Percentiles rank a stretch among this genome's conserved stretches.
Evolutionary conservation across 2,797 vertebrate genomes (phyloP).

Genomic region (Enteromius fasciolatus): DNA sequence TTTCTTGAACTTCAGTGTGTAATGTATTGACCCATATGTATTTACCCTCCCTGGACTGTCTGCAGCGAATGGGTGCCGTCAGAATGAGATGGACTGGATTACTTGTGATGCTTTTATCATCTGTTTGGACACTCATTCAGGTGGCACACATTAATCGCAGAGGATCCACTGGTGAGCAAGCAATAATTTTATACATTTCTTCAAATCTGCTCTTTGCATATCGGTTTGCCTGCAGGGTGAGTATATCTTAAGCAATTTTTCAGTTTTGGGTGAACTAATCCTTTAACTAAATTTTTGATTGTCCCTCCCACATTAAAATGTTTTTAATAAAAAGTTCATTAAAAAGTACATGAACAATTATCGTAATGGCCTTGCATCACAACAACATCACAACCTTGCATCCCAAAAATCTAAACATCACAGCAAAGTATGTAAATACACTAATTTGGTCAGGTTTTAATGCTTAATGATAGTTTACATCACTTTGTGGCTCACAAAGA

Average conservation of each 20-base stretch:
- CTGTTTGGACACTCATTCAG: neutral
- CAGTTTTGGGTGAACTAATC: neutral
- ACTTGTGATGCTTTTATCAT: neutral
- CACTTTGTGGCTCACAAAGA: neutral
- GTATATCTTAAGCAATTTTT: neutral
- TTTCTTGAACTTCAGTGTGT: neutral
- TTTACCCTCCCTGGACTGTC: neutral
- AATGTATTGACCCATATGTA: neutral
- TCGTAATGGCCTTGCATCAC: neutral
- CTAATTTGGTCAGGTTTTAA: neutral
- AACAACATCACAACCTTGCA: too few relatives aligned
- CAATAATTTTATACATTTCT: neutral
- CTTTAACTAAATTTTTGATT: neutral
- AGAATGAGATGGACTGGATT: neutral
- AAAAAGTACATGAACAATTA: neutral
- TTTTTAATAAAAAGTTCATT: neutral
- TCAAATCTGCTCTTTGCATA: neutral
- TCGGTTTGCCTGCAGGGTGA: neutral
- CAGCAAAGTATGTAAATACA: neutral
- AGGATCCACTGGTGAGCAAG: neutral
- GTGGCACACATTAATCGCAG: neutral
- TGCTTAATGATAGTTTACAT: neutral
- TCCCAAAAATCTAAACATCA: neutral
- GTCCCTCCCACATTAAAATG: neutral
- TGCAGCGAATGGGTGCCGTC: neutral